Evolutionary conservation across 64 coral and sea anemone genomes (phyloP).

Genomic region (Stylophora pistillata): DNA sequence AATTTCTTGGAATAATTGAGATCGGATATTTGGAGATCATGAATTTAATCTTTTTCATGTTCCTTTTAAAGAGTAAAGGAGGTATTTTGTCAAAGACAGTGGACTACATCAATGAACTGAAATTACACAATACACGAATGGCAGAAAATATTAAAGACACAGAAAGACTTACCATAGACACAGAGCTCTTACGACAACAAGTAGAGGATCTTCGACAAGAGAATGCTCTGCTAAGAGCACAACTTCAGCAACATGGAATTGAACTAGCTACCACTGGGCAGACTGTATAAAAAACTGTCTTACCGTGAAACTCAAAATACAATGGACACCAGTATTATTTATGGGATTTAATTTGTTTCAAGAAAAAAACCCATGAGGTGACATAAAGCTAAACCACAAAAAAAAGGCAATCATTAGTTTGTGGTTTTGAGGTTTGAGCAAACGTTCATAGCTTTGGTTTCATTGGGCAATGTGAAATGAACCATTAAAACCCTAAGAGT

Average conservation of each 20-base stretch:
- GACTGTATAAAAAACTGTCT: not conserved
- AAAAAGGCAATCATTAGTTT: too few species aligned
- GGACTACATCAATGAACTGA: slow-evolving; percentile 95
- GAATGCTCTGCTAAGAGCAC: slow-evolving; percentile 82
- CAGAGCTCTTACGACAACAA: slow-evolving; percentile 90
- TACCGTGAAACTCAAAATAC: not conserved
- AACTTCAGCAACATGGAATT: slow-evolving; percentile 92
- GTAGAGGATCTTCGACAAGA: slow-evolving; percentile 91
- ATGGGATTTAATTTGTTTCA: too few species aligned
- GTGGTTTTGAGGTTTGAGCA: too few species aligned
- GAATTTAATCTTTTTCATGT: not conserved
- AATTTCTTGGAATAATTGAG: too few species aligned
- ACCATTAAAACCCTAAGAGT: too few species aligned
- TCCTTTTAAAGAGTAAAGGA: slow-evolving; percentile 84
- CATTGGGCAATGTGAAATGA: too few species aligned
- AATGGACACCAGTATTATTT: too few species aligned
- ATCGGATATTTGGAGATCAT: not conserved
- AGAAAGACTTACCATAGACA: slow-evolving; percentile 77
- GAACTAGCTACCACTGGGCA: slow-evolving; percentile 44
- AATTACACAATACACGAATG: slow-evolving; percentile 82
- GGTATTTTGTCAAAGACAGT: slow-evolving; percentile 96
- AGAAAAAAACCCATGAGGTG: too few species aligned
- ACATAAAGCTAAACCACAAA: too few species aligned
- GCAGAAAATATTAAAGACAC: slow-evolving; percentile 85
- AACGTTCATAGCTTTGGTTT: too few species aligned